Evolutionary conservation across 2,888 invertebrate species (phyloP).

Genomic region (Venustoraphidia nigricollis): DNA sequence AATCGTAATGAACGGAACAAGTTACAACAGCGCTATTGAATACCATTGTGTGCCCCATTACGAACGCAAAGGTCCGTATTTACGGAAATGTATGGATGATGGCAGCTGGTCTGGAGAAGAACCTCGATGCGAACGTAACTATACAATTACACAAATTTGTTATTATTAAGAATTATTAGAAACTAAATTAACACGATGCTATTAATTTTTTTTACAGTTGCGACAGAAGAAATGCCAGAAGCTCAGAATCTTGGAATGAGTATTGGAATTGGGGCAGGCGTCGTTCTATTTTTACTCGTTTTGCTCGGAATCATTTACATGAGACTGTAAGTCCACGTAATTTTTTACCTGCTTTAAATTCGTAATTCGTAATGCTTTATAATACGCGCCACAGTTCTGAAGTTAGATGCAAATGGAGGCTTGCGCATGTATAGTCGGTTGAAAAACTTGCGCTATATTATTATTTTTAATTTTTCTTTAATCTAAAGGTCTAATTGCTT

Average conservation of each 20-base stretch:
- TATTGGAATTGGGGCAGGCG: slow-evolving; percentile 71
- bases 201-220: slow-evolving; percentile 24
- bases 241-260: slow-evolving; percentile 59
- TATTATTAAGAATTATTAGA: neutral
- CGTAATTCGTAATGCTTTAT: too few relatives aligned
- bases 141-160: neutral
- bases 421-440: too few relatives aligned
- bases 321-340: slow-evolving; percentile 48
- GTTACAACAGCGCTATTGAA: slow-evolving; percentile 73
- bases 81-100: slow-evolving; percentile 70
- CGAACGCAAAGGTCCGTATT: slow-evolving; percentile 65
- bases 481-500: too few relatives aligned
- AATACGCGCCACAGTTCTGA: too few relatives aligned
- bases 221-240: slow-evolving; percentile 54
- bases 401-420: too few relatives aligned
- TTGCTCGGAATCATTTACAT: slow-evolving; percentile 66
- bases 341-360: neutral
- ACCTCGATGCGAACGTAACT: slow-evolving; percentile 60
- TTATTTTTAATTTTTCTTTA: too few relatives aligned
- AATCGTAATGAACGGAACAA: slow-evolving; percentile 71
- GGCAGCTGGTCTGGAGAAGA: slow-evolving; percentile 80
- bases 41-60: slow-evolving; percentile 80
- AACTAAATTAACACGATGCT: neutral
- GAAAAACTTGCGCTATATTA: too few relatives aligned
- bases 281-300: slow-evolving; percentile 63